Base-by-base conservation (phyloP, 1,140 invertebrate genomes). In the Drosophila trapezifrons region DNA sequence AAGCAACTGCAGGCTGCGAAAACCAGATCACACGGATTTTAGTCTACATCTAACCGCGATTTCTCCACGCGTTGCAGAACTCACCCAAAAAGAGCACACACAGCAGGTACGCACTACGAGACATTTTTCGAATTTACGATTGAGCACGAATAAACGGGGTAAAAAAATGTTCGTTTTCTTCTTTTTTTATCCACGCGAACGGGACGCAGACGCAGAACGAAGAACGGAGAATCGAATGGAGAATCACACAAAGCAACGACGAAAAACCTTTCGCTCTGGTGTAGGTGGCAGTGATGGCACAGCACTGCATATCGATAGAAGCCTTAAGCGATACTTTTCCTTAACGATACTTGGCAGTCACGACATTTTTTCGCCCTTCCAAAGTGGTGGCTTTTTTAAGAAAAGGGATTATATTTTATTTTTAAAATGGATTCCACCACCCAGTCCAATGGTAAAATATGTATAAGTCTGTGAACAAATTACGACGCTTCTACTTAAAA, bases 161-260 rank as follows among this genome's bases (percentile, higher is more conserved):
- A 27, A 38, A 40, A 37, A 42, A 46, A 42, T 15, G 56, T 71
- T 64, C 37, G 58, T 37, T 64, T 63, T 37, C 27, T 71, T 70
- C 40, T 47, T 72, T 49, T 74, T 76, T 76, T 69, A 42, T 67
- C 46, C 58, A 71, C 42, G 42, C 64, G 60, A 63, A 60, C 38
- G 76, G 52, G 74, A 66, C 82, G 74, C 81, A 86, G 69, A 47
- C 71, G 78, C 81, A 84, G 75, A 80, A 74, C 43, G 49, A 63
- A 76, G 42, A 76, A 77, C 59, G 46, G 56, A 73, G 43, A 77
- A 73, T 62, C 40, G 58, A 71, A 57, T 64, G 25, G 20, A 43
- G 29, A 62, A 63, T 46, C 66, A 46, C 60, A 69, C 66, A 67
- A 55, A 70, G 66, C 63, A 67, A 69, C 66, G 65, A 80, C 49